These are phyloP conservation scores for Cataglyphis hispanica DNA, from an alignment of 1,140 invertebrate genomes.

Conservation along the genomic window DNA sequence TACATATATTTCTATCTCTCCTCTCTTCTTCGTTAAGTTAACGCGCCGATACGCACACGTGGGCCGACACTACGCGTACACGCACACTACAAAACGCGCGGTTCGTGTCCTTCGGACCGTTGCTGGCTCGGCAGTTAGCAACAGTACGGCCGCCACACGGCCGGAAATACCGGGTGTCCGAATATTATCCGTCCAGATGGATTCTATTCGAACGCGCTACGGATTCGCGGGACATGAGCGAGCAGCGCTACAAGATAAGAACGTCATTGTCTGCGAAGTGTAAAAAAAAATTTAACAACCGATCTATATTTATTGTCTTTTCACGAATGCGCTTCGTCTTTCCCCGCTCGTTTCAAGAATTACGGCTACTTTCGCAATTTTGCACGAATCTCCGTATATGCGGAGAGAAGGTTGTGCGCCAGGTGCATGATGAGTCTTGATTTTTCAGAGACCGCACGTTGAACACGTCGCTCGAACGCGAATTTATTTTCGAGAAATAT, in stretches of 20 bases:
- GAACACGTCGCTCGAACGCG: neutral
- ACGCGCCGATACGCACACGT: constrained; percentile 51
- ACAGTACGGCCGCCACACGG: constrained; percentile 73
- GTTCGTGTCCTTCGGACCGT: constrained; percentile 74
- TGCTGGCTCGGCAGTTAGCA: constrained; percentile 83
- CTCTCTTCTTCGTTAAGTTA: constrained; percentile 41
- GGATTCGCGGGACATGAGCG: constrained; percentile 10
- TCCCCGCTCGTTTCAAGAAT: neutral
- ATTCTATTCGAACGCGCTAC: constrained; percentile 2
- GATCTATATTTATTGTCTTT: constrained; percentile 7
- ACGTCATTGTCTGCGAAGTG: neutral
- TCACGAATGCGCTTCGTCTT: neutral
- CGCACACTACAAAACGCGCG: constrained; percentile 28
- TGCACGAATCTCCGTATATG: neutral
- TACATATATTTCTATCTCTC: constrained; percentile 14
- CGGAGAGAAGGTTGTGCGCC: neutral
- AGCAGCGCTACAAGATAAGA: neutral
- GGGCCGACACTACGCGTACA: neutral
- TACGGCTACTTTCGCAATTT: constrained; percentile 5
- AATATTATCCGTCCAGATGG: constrained; percentile 33
- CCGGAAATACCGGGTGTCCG: constrained; percentile 83
- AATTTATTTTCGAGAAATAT: constrained; percentile 2
- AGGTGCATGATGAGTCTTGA: constrained; percentile 32
- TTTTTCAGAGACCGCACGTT: neutral
- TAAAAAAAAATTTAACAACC: neutral